Conservation (phyloP, 1,140 invertebrate genomes). For the Aphelinus atriplicis region DNA sequence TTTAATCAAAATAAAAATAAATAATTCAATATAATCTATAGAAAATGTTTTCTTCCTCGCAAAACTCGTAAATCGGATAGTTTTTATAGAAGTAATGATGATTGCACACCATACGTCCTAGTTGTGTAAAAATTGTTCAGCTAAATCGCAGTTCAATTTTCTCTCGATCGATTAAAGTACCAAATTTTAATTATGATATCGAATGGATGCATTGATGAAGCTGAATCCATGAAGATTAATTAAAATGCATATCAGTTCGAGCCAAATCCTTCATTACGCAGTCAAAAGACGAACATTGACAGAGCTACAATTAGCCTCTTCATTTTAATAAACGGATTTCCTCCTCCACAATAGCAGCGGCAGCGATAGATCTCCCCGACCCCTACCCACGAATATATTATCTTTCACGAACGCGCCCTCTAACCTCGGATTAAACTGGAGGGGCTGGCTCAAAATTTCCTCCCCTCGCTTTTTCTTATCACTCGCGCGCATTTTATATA, state of each 20-base stretch:
- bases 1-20: too few species aligned
- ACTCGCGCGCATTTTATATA: not conserved
- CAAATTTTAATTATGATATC: too few species aligned
- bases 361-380: not conserved
- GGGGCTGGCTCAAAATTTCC: not conserved
- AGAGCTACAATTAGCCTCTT: slow-evolving; percentile 27
- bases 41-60: too few species aligned
- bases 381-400: slow-evolving; percentile 27
- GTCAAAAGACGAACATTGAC: slow-evolving; percentile 3
- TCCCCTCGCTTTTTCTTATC: slow-evolving; percentile 20
- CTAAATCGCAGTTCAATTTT: too few species aligned
- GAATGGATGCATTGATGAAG: too few species aligned
- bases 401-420: not conserved
- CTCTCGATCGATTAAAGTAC: too few species aligned
- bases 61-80: too few species aligned
- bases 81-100: too few species aligned
- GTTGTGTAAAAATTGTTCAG: too few species aligned
- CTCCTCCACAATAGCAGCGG: not conserved
- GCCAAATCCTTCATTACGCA: slow-evolving; percentile 14
- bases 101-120: too few species aligned
- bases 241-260: slow-evolving; percentile 5
- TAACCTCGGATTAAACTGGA: slow-evolving; percentile 9
- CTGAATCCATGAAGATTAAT: slow-evolving; percentile 19
- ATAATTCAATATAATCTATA: too few species aligned
- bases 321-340: slow-evolving; percentile 34